A percentile compares a stretch with the other conserved stretches of the same genome.
phyloP scores from a whole-genome alignment of 2,888 invertebrate species.

The Zelleria hepariella region DNA sequence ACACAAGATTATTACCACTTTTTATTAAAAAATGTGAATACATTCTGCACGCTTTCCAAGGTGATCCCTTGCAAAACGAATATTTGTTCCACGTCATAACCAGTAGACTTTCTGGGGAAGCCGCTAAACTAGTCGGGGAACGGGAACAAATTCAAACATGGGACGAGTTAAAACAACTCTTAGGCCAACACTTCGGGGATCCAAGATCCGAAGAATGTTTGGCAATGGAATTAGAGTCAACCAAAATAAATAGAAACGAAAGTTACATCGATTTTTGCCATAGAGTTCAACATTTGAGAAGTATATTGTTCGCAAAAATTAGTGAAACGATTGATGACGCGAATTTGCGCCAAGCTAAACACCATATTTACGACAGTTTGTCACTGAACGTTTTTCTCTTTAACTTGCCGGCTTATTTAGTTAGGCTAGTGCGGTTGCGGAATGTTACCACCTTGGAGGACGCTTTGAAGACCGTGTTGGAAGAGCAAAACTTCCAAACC shows the following conservation, averaged over 20 bases:
- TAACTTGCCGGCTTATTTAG: too few species aligned
- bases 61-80: not conserved
- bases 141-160: not conserved
- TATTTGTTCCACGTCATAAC: slow-evolving; percentile 1
- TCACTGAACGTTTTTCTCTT: too few species aligned
- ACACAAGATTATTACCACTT: not conserved
- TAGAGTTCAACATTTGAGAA: too few species aligned
- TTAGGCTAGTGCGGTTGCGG: too few species aligned
- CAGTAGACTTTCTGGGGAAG: not conserved
- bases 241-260: not conserved
- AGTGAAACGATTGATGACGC: too few species aligned
- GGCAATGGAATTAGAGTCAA: not conserved
- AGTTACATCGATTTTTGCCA: not conserved
- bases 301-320: too few species aligned
- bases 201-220: not conserved
- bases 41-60: not conserved
- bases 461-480: too few species aligned
- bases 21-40: not conserved
- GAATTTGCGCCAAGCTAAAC: too few species aligned
- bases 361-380: too few species aligned
- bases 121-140: not conserved
- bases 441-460: too few species aligned
- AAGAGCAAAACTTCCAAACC: too few species aligned
- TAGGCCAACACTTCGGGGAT: not conserved
- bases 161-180: not conserved